Evolutionary conservation across 2,888 invertebrate species (phyloP), one percentile per base, ranked within the genome.

Genomic region (Apantesis nais): DNA sequence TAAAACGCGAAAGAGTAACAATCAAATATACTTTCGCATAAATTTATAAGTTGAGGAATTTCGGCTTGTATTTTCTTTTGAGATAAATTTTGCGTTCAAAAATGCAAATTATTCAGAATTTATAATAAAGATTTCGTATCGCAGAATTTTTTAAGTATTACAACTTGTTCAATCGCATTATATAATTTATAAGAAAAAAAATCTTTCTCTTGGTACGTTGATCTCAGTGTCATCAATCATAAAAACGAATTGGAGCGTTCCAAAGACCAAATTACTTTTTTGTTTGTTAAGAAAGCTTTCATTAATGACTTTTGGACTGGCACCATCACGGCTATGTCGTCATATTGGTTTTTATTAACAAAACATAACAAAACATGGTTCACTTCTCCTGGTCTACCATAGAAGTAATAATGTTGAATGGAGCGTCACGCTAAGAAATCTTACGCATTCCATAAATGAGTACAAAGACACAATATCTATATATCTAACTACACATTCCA

Each of bases 191-290:
- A 37, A 39, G 55, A 66, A 41, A 66, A 19, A 39, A 19, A 29
- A 5, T 25, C 1, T 58, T 44, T 31, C 71, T 62, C 64, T 55
- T 65, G 70, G 82, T 71, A 72, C 80, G 73, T 74, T 68, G 70
- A 79, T 71, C 77, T 77, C 67, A 60, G 72, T 69, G 71, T 74
- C 83, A 78, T 80, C 74, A 78, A 82, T 82, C 80, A 80, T 74
- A 80, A 80, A 82, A 80, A 72, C 68, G 31, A 37, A 67, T 48
- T 75, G 68, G 69, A 72, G 61, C 70, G 73, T 76, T 76, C 16
- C 78, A 73, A 72, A 74, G 66, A 71, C 34, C 70, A 44, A 71
- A 74, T 70, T 70, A 52, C 77, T 72, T 82, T 82, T 80, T 80
- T 80, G 82, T 78, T 71, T 62, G 74, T 66, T 66, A 76, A 74